Evolutionary conservation across 2,113 vertebrate genomes (phyloP).

Genomic region (Panthera tigris): DNA sequence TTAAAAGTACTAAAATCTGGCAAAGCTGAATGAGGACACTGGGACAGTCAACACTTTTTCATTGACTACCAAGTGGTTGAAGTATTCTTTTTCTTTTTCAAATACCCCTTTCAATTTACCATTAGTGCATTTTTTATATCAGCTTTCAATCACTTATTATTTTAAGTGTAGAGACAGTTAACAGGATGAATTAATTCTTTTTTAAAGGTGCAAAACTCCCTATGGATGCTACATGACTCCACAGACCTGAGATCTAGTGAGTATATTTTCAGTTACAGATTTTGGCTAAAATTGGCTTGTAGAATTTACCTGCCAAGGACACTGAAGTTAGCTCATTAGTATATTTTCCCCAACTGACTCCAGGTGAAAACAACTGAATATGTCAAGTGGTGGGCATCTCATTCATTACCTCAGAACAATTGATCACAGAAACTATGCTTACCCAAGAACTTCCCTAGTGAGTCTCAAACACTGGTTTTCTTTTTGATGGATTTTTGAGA

Average conservation of each 20-base stretch:
- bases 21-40: neutral
- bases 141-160: neutral
- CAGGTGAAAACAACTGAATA: neutral
- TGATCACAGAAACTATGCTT: neutral
- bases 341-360: neutral
- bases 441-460: neutral
- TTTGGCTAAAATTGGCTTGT: neutral
- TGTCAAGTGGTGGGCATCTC: neutral
- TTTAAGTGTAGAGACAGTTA: neutral
- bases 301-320: neutral
- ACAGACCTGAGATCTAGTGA: neutral
- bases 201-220: neutral
- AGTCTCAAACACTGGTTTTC: neutral
- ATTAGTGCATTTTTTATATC: neutral
- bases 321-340: neutral
- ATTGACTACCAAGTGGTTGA: neutral
- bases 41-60: neutral
- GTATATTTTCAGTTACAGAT: neutral
- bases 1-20: neutral
- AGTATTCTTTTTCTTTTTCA: neutral
- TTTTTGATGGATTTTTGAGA: conserved; percentile 33
- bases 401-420: neutral
- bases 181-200: neutral
- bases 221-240: neutral
- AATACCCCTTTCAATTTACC: neutral